Conservation (phyloP, 1,140 invertebrate species). For the Radopholus similis region DNA sequence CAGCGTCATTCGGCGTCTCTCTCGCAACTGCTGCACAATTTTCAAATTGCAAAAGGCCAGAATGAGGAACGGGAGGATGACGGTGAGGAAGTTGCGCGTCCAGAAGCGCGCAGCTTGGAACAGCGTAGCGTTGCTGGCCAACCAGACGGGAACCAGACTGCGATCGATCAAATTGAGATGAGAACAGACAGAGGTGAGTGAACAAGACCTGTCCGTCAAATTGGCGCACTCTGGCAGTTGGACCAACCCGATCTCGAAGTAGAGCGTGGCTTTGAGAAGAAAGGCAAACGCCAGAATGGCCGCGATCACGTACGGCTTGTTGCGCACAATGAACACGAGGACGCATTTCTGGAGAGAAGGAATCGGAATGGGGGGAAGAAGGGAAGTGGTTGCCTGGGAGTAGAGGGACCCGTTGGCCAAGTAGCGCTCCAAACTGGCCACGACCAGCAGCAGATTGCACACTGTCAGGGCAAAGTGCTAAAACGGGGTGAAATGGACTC, state of each 20-base stretch:
- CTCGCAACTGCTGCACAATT: slow-evolving; percentile 42
- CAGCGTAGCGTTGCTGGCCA: slow-evolving; percentile 22
- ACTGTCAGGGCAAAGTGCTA: slow-evolving; percentile 49
- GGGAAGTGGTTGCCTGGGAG: slow-evolving; percentile 24
- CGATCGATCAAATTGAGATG: slow-evolving; percentile 4
- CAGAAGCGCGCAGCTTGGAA: slow-evolving; percentile 37
- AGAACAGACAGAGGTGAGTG: not conserved
- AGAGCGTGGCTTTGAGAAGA: slow-evolving; percentile 40
- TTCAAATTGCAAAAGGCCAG: slow-evolving; percentile 48
- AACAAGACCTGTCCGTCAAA: not conserved
- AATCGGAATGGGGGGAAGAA: not conserved
- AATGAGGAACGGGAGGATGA: slow-evolving; percentile 47
- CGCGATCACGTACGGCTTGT: slow-evolving; percentile 29
- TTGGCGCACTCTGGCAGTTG: slow-evolving; percentile 21
- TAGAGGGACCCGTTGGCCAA: slow-evolving; percentile 47
- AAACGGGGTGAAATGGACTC: not conserved
- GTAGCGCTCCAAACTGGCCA: slow-evolving; percentile 46
- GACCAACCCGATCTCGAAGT: slow-evolving; percentile 38
- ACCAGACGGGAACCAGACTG: slow-evolving; percentile 45
- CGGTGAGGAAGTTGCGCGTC: slow-evolving; percentile 49
- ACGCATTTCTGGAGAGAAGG: slow-evolving; percentile 33
- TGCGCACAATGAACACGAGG: slow-evolving; percentile 39
- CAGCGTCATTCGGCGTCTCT: slow-evolving; percentile 2
- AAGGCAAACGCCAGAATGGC: slow-evolving; percentile 31
- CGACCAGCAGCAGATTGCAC: slow-evolving; percentile 46